Evolutionary conservation across 92 coral and sea anemone species (phyloP), one percentile per base, ranked within the genome.

Genomic region (Micromussa lordhowensis): DNA sequence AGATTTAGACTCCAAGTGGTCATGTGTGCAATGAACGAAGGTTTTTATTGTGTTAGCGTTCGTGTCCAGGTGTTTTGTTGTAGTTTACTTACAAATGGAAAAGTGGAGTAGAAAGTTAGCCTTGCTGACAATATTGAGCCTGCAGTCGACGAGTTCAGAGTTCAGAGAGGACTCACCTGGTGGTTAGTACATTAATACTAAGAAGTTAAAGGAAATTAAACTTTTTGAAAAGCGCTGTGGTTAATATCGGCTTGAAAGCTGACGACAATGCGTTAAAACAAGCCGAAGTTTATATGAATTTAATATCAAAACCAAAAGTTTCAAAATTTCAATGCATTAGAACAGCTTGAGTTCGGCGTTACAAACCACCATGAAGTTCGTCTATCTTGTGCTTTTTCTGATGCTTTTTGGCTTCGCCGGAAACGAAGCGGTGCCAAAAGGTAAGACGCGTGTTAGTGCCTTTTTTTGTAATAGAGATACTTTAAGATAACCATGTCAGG

Each of bases 121-220:
- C n/a, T 0, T 58, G 64, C 5, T 3, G 38, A 36, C 38, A 36
- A 36, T 36, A 7, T 21, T 4, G 26, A 1, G 5, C 4, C 64
- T 58, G 0, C 4, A 5, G 64, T 24, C 64, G 64, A 4, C 3
- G 63, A 57, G 63, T 57, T 16, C 2, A n/a, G 38, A 36, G 4
- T 58, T 3, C 64, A 58, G 18, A 58, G 64, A 58, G 64, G 64
- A 58, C 3, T 19, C 64, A 7, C 18, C 64, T 58, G 64, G 22
- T 58, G n/a, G 64, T 58, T 3, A 58, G 64, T 18, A 3, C 59
- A 13, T 54, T 54, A 19, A n/a, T n/a, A n/a, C n/a, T n/a, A n/a
- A n/a, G 40, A 70, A 70, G 75, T 29, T 15, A 32, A 30, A 70
- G 75, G 79, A 75, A 75, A 75, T 75, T 75, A 30, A 40, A 75